Evolutionary conservation across 2,113 vertebrate genomes (phyloP).

Genomic region (Mellivora capensis): DNA sequence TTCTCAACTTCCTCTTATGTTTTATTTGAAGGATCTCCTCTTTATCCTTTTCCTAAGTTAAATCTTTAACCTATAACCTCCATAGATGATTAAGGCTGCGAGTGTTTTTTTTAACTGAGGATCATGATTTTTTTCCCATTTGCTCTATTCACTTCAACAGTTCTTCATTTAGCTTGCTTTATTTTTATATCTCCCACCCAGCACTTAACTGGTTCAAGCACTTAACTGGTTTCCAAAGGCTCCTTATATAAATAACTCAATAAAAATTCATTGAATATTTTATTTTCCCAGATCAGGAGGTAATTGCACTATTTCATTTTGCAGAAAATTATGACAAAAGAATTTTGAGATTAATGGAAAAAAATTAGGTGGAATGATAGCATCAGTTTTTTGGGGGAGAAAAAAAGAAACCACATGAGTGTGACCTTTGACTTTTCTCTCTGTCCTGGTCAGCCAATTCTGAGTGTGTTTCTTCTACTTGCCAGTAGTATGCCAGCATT

Average conservation of each 20-base stretch:
- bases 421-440: background rate
- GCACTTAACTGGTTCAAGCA: constrained; percentile 9
- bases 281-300: constrained; percentile 21
- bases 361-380: background rate
- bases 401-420: background rate
- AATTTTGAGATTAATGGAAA: constrained; percentile 36
- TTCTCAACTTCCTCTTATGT: background rate
- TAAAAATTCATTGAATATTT: constrained; percentile 38
- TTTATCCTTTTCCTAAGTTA: constrained; percentile 5
- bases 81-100: background rate
- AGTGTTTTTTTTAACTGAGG: background rate
- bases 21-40: background rate
- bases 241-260: constrained; percentile 42
- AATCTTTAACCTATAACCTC: background rate
- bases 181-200: constrained; percentile 48
- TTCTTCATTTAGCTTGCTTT: constrained; percentile 50
- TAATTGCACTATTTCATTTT: constrained; percentile 36
- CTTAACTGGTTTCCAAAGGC: constrained; percentile 29
- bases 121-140: background rate
- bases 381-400: background rate
- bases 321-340: background rate
- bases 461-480: background rate
- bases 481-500: background rate
- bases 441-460: background rate
- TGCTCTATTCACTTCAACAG: background rate